Evolutionary conservation across 2,113 vertebrate species (phyloP), one percentile per base, ranked within the genome.

Genomic region (Carlito syrichta): DNA sequence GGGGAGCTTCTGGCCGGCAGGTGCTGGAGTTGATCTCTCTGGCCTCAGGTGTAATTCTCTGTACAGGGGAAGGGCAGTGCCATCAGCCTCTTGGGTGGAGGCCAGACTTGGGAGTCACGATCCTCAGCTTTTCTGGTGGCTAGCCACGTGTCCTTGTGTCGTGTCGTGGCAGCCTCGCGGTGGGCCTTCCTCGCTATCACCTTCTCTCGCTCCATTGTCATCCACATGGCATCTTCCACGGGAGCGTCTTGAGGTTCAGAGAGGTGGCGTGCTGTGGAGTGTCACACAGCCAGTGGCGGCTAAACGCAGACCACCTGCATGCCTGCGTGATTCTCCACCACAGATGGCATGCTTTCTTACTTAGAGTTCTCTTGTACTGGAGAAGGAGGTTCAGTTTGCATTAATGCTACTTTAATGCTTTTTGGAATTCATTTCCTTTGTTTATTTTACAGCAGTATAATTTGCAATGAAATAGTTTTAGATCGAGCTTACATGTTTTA

Each of bases 401-500:
- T 94, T 94, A 71, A 35, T 58, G 74, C 62, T 78, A 56, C 32
- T 66, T 54, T 63, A 68, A 48, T 85, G 79, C 71, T 84, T 81
- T 95, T 91, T 17, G 77, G 95, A 81, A 63, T 92, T 40, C n/a
- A 17, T 96, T 97, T 19, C 11, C 48, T 96, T 84, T 96, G 94
- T 97, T 96, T 94, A 69, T 90, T 98, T 94, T 96, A 93, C 93
- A 97, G 92, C 85, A 16, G 52, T 91, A 62, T 83, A 83, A 92
- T 91, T 96, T 92, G 86, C 96, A 96, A 52, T 93, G 94, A 95
- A 89, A 86, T 69, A 96, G 78, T 83, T 97, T 97, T 92, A 76
- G 76, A 48, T 60, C 77, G 92, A 94, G 93, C 86, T 95, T 96
- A 86, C 91, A 58, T 62, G 85, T 94, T 94, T 69, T 97, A 93